These are phyloP conservation scores for Rhynchomys soricoides DNA, from an alignment of 2,113 vertebrate genomes.

Conservation along the genomic window DNA sequence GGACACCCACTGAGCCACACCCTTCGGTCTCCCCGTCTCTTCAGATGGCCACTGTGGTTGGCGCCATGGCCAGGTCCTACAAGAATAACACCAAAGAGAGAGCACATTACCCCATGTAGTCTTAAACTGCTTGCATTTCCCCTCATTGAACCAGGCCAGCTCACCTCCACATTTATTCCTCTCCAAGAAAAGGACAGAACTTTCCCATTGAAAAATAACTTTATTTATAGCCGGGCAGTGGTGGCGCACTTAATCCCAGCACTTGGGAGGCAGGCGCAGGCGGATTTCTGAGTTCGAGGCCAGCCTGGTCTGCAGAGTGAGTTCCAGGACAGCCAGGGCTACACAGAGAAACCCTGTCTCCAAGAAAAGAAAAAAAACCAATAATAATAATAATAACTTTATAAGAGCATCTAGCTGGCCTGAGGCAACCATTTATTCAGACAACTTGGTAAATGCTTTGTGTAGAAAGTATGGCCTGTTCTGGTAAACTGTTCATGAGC, in stretches of 20 bases:
- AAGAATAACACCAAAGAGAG: neutral
- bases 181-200: neutral
- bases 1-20: too few species aligned
- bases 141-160: fast-evolving
- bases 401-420: too few species aligned
- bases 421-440: too few species aligned
- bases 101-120: neutral
- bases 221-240: too few species aligned
- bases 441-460: neutral
- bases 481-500: neutral
- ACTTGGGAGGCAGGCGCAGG: too few species aligned
- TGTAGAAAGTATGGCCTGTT: neutral
- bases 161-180: neutral
- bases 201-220: neutral
- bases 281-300: too few species aligned
- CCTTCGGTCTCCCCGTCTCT: neutral
- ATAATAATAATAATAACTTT: too few species aligned
- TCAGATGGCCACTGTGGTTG: neutral
- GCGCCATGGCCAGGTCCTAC: neutral
- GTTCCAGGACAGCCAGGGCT: too few species aligned
- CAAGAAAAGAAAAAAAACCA: too few species aligned
- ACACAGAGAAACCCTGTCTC: too few species aligned
- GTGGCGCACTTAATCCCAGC: too few species aligned
- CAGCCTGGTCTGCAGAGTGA: too few species aligned
- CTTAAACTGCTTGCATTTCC: neutral